Evolutionary conservation across 2,797 vertebrate species (phyloP), one percentile per base, ranked within the genome.

Genomic region (Fistularia tabacaria): DNA sequence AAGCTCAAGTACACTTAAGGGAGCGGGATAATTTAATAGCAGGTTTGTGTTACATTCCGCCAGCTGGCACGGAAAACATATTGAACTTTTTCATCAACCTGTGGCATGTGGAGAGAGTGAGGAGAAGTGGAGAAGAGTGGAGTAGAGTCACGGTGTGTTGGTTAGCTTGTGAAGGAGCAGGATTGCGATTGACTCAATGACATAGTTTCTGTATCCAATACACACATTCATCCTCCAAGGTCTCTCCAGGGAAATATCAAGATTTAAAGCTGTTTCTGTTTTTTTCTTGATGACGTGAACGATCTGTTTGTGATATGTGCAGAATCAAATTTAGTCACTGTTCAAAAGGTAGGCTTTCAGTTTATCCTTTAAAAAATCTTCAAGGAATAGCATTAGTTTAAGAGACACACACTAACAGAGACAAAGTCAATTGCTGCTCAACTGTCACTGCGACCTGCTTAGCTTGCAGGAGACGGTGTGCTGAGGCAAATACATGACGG

Each of bases 351-450:
- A 89, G 10, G 85, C 73, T 88, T 90, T 91, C 78, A 90, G 74
- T 88, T 89, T 90, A 87, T 88, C 88, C 85, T 74, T 82, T 77
- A 91, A 84, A 71, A 70, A 69, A 49, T 87, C 89, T 86, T 74
- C 69, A 62, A 69, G 62, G 80, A 74, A 71, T 54, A 69, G 66
- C 43, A 11, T 46, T 38, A 38, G 60, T 60, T 75, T 48, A 70
- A 69, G 62, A 55, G 13, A 55, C 42, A 11, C 15, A n/a, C 25
- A 53, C 41, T 0, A 41, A 42, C 11, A 13, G 25, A 25, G 25
- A 25, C 25, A 45, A 13, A 45, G 8, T 45, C 43, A 11, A 45
- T 2, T 5, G 2, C 43, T 45, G 10, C 10, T 45, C 43, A 12
- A 45, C 43, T 6, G 8, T 12, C 13, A 45, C 6, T 7, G 43